Base-by-base conservation (phyloP, 2,797 vertebrate genomes). In the Acropternis orthonyx region DNA sequence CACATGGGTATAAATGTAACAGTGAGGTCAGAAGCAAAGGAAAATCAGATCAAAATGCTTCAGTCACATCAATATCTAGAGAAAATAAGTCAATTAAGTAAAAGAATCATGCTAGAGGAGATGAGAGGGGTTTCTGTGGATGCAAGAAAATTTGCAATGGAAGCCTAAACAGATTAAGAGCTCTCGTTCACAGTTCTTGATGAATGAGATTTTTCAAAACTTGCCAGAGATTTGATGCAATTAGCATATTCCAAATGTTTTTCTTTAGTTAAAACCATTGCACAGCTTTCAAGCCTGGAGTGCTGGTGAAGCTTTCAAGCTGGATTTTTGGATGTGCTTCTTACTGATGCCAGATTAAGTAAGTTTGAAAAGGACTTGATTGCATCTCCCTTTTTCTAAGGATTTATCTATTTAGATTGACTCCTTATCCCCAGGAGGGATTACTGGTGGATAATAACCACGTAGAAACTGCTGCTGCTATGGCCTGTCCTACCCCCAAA, bases 41-140 rank as follows among this genome's bases (percentile, higher is more conserved):
- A 80, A 88, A 79, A 87, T 72, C 41, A 49, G n/a, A 37, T 71
- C 59, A 52, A 86, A 68, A 17, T 69, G 44, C 67, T 86, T 79
- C 28, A 22, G 66, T 85, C 48, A 51, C 44, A 44, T 65, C 20
- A 5, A 4, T 61, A 56, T 80, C 55, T 78, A 67, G 44, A 83
- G 69, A 88, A 88, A 96, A 39, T 55, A 91, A 91, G 51, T 66
- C 72, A 86, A 32, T 62, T 87, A 85, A 67, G 28, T 80, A 54
- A 65, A 89, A 85, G 18, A 72, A 71, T 34, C 4, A 73, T 69
- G 44, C 49, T 78, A 54, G 49, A 77, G 65, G 46, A 80, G 72
- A 67, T 62, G 32, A 18, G 32, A 18, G 20, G 13, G 16, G 24
- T 81, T 93, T 75, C 21, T 89, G 22, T 68, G 46, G 14, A 39